Conservation (phyloP, 2,113 vertebrate genomes). For the Setophaga kirtlandii region DNA sequence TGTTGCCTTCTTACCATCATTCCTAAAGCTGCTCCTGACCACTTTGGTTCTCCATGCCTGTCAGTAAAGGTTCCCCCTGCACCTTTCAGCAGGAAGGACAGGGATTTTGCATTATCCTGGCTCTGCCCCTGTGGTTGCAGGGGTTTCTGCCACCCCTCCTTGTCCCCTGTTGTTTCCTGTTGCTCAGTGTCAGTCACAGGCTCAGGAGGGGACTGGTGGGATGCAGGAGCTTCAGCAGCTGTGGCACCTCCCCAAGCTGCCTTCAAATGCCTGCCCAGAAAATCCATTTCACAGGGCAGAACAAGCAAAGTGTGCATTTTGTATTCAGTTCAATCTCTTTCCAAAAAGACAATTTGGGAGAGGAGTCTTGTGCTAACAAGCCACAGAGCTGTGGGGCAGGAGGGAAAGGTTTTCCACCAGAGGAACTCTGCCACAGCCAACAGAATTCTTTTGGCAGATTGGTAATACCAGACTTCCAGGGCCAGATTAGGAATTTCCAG, state of each 20-base stretch:
- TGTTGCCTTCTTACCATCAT: rapidly evolving
- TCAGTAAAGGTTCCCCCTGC: not conserved
- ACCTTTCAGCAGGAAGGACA: not conserved
- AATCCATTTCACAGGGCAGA: not conserved
- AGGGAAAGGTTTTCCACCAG: not conserved
- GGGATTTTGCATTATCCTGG: rapidly evolving
- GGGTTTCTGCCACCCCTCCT: rapidly evolving
- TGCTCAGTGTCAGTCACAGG: rapidly evolving
- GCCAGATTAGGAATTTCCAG: not conserved
- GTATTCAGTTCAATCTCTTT: not conserved
- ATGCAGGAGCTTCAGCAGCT: rapidly evolving
- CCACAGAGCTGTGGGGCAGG: not conserved
- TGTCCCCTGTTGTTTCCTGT: rapidly evolving
- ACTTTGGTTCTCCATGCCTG: rapidly evolving
- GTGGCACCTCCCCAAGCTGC: rapidly evolving
- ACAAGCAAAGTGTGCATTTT: not conserved
- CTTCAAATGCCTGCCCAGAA: not conserved
- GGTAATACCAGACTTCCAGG: not conserved
- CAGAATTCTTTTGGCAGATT: not conserved
- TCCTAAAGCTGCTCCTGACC: not conserved
- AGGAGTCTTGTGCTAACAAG: not conserved
- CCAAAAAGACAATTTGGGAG: not conserved
- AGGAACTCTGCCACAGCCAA: not conserved
- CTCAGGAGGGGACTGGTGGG: not conserved
- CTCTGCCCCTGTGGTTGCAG: not conserved